Conservation (phyloP, 2,797 vertebrate genomes). For the Ciconia nigra region DNA sequence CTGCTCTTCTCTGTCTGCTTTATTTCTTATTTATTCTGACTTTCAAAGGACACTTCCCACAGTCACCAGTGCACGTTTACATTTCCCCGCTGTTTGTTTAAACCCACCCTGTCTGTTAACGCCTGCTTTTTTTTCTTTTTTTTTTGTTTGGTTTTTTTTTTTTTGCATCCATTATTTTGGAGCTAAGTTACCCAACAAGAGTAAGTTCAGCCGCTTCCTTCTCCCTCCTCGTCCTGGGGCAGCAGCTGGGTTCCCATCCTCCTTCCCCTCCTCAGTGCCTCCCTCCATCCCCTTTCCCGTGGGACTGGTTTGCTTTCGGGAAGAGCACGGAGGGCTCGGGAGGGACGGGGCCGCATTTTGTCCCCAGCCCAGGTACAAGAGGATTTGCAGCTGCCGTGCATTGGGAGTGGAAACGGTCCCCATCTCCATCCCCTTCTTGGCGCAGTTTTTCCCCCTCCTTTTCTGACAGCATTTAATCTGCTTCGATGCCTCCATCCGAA, state of each 20-base stretch:
- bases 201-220: slow-evolving; percentile 57
- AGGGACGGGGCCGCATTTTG: accelerated
- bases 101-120: background rate
- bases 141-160: background rate
- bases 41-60: background rate
- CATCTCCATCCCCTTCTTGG: background rate
- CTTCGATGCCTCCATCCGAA: background rate
- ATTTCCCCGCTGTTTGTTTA: background rate
- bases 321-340: background rate
- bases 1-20: background rate
- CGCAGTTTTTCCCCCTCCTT: background rate
- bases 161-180: slow-evolving; percentile 61
- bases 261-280: background rate
- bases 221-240: background rate
- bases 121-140: slow-evolving; percentile 26
- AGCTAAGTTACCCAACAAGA: slow-evolving; percentile 67
- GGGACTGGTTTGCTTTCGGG: background rate
- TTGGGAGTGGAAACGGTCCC: background rate
- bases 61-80: background rate
- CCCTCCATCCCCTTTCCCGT: background rate
- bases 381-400: accelerated
- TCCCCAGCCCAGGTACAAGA: background rate
- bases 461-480: background rate
- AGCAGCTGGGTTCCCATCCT: background rate
- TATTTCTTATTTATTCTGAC: background rate